A percentile compares a stretch with the other conserved stretches of the same genome.
Evolutionary conservation across 2,888 invertebrate species (phyloP).

Genomic region (Xestia c-nigrum): DNA sequence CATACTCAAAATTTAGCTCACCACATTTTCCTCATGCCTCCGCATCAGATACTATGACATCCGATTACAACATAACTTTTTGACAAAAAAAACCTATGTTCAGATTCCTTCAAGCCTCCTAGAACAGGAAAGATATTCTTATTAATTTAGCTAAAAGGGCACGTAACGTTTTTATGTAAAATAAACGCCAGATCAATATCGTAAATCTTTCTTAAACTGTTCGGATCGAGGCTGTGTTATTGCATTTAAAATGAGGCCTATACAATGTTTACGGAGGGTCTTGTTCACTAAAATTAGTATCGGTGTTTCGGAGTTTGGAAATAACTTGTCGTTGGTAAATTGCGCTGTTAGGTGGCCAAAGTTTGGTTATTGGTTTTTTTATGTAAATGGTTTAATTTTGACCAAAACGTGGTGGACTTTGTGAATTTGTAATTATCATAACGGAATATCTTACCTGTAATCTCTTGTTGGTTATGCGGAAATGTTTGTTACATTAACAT

Average conservation of each 20-base stretch:
- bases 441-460: neutral
- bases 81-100: neutral
- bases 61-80: neutral
- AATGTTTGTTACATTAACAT: neutral
- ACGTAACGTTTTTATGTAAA: conserved; percentile 24
- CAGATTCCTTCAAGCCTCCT: neutral
- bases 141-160: conserved; percentile 27
- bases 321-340: conserved; percentile 31
- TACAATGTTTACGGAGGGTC: conserved; percentile 30
- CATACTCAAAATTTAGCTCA: neutral
- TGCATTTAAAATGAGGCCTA: conserved; percentile 58
- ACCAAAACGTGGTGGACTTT: neutral
- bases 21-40: neutral
- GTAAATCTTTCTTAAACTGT: conserved; percentile 43
- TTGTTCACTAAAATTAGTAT: conserved; percentile 41
- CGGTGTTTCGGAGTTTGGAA: conserved; percentile 29
- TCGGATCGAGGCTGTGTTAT: conserved; percentile 37
- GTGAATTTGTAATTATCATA: neutral
- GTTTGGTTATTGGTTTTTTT: conserved; percentile 39
- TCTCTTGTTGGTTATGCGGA: neutral
- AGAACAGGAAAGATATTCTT: neutral
- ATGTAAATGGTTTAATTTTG: conserved; percentile 5
- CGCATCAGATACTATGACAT: neutral
- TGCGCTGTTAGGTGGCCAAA: conserved; percentile 14
- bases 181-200: conserved; percentile 28